Conservation (phyloP, 2,797 vertebrate species). For the Sebastes steindachneri region DNA sequence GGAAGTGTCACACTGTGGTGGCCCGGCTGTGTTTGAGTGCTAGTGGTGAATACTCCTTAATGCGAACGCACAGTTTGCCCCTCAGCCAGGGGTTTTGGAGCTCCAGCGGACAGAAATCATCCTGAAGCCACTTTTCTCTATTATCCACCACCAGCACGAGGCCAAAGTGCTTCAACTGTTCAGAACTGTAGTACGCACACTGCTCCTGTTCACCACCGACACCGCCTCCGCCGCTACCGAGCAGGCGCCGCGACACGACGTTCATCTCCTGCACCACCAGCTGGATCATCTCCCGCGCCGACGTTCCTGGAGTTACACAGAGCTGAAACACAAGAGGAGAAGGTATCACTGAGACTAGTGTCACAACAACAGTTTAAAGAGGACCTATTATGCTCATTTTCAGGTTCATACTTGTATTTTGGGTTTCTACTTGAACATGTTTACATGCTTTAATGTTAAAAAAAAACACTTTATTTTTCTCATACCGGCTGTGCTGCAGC, state of each 20-base stretch:
- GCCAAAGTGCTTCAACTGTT: conserved; percentile 90
- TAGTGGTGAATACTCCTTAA: conserved; percentile 90
- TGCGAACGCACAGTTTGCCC: conserved; percentile 88
- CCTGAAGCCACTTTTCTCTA: conserved; percentile 89
- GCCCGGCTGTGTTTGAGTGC: conserved; percentile 86
- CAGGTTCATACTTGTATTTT: too few species aligned
- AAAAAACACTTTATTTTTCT: too few species aligned
- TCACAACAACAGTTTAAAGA: neutral
- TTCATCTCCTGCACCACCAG: conserved; percentile 93
- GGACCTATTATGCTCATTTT: neutral
- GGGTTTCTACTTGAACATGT: too few species aligned
- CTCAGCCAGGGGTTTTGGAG: conserved; percentile 86
- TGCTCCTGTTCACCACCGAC: conserved; percentile 53
- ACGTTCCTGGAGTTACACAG: conserved; percentile 85
- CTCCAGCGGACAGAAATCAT: conserved; percentile 88
- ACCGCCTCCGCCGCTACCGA: conserved; percentile 63
- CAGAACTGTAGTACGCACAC: conserved; percentile 83
- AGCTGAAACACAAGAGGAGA: conserved; percentile 77
- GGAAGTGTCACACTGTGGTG: conserved; percentile 84
- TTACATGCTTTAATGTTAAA: too few species aligned
- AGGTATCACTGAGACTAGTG: neutral
- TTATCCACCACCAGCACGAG: conserved; percentile 86
- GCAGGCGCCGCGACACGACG: conserved; percentile 72
- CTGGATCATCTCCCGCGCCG: conserved; percentile 88
- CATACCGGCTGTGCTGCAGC: too few species aligned